Evolutionary conservation across 1,140 invertebrate species (phyloP).

Genomic region (Micrasema longulum): DNA sequence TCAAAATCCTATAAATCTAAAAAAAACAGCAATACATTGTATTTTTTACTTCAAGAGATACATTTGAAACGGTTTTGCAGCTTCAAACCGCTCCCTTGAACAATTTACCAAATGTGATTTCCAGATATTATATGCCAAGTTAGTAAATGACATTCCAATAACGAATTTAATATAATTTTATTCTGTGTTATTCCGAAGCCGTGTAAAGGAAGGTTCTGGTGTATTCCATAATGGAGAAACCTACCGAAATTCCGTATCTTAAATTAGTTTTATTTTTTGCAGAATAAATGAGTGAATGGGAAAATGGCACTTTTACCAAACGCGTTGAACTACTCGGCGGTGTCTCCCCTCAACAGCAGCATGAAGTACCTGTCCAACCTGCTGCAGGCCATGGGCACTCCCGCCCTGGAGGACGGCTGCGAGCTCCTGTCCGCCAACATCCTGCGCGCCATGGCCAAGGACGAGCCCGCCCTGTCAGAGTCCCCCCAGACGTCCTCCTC

Average conservation of each 20-base stretch:
- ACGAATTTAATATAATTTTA: neutral
- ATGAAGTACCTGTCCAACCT: conserved; percentile 65
- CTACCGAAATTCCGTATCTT: too few relatives aligned
- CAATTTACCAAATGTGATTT: too few relatives aligned
- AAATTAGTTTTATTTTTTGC: conserved; percentile 23
- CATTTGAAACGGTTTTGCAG: too few relatives aligned
- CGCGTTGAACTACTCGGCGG: conserved; percentile 49
- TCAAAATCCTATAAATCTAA: too few relatives aligned
- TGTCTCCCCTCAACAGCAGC: conserved; percentile 38
- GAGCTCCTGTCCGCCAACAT: conserved; percentile 47
- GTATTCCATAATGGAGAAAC: too few relatives aligned
- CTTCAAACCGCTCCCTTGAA: too few relatives aligned
- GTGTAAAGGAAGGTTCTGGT: too few relatives aligned
- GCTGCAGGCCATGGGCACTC: conserved; percentile 60
- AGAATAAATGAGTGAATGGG: conserved; percentile 34
- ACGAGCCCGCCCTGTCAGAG: conserved; percentile 63
- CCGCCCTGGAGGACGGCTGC: conserved; percentile 53
- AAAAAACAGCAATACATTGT: too few relatives aligned
- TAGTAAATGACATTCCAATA: too few relatives aligned
- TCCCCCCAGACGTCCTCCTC: conserved; percentile 64
- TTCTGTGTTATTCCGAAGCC: neutral
- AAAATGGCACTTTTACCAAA: conserved; percentile 52
- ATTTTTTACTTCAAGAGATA: too few relatives aligned
- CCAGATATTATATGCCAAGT: too few relatives aligned
- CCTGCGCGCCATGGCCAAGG: conserved; percentile 46